Evolutionary conservation across 2,888 invertebrate species (phyloP).

Genomic region (Tiliacea citrago): DNA sequence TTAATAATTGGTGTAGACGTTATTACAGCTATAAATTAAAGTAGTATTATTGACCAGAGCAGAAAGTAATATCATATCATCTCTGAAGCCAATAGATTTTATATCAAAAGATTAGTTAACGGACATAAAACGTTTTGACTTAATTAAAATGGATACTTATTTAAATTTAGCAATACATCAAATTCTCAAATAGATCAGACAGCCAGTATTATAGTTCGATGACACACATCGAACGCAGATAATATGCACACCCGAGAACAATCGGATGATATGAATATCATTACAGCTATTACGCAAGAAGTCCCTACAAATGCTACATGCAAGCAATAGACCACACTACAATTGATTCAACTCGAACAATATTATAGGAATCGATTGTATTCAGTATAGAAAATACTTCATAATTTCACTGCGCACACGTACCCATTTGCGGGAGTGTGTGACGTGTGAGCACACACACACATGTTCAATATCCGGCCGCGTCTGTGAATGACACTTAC

Average conservation of each 20-base stretch:
- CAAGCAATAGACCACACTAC: constrained; percentile 71
- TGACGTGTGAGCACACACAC: constrained; percentile 71
- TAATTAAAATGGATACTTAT: constrained; percentile 16
- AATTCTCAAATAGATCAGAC: constrained; percentile 60
- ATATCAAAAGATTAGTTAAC: constrained; percentile 37
- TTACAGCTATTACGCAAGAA: constrained; percentile 68
- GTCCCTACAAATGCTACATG: constrained; percentile 59
- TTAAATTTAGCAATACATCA: constrained; percentile 28
- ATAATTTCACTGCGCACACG: constrained; percentile 79
- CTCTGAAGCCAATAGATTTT: constrained; percentile 28
- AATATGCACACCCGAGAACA: constrained; percentile 63
- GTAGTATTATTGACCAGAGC: constrained; percentile 44
- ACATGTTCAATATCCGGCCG: constrained; percentile 79
- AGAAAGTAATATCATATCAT: constrained; percentile 32
- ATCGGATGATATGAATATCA: constrained; percentile 66
- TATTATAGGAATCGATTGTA: constrained; percentile 71
- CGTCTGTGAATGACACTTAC: constrained; percentile 87
- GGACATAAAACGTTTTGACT: constrained; percentile 23
- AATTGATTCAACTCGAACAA: constrained; percentile 69
- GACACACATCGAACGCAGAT: constrained; percentile 60
- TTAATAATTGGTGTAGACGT: constrained; percentile 56
- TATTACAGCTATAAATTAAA: constrained; percentile 53
- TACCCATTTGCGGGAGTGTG: constrained; percentile 55
- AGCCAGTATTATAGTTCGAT: constrained; percentile 63
- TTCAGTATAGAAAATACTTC: constrained; percentile 83